Base-by-base conservation (phyloP, 2,888 invertebrate species). In the Caenorhabditis sp. region DNA sequence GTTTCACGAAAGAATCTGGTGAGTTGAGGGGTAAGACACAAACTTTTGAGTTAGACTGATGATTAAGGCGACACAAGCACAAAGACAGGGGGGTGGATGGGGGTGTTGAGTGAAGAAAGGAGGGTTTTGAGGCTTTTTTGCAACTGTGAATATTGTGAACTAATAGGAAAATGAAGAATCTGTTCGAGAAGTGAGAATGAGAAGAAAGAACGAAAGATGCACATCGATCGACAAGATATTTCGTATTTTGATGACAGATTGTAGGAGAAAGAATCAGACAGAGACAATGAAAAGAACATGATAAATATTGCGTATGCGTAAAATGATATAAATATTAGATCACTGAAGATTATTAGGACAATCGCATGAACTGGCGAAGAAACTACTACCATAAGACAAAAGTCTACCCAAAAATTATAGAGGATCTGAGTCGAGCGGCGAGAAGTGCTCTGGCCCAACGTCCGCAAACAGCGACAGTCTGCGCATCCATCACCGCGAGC, bases 301-400 rank as follows among this genome's bases (percentile, higher is more conserved):
- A 65, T 65, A 65, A 65, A 39, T 48, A 48, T 65, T 65, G 46
- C 48, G 37, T 37, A n/a, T n/a, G n/a, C n/a, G n/a, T n/a, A n/a
- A n/a, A 39, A 55, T 35, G 24, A 65, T 46, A 32, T 65, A 46
- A 20, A 37, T 53, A 65, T n/a, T 37, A 26, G 6, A 46, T 7
- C 11, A 13, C 11, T 9, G 11, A 13, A 35, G 9, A 35, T n/a
- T n/a, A n/a, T n/a, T n/a, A n/a, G n/a, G n/a, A n/a, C n/a, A n/a
- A n/a, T n/a, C n/a, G n/a, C n/a, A n/a, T n/a, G n/a, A n/a, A n/a
- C n/a, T n/a, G n/a, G n/a, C n/a, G n/a, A n/a, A n/a, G n/a, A n/a
- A n/a, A n/a, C n/a, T n/a, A n/a, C n/a, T n/a, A n/a, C n/a, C n/a
- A n/a, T n/a, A n/a, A n/a, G n/a, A n/a, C n/a, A n/a, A n/a, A n/a